Conservation (phyloP, 2,888 invertebrate genomes). For the Metacarcinus magister region DNA sequence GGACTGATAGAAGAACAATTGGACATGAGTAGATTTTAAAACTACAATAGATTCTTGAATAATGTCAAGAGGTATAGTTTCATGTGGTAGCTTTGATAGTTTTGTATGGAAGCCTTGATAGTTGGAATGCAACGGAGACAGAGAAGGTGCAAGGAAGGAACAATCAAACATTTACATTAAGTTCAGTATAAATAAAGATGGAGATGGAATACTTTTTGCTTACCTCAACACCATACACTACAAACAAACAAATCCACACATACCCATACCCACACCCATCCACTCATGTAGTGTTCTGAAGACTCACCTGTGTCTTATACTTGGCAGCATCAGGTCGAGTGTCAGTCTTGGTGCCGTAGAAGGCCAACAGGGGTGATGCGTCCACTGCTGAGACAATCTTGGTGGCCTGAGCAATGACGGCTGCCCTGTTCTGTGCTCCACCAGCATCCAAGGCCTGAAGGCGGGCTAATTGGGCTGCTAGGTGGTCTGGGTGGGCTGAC, state of each 20-base stretch:
- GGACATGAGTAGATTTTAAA: too few species aligned
- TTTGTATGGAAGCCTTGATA: too few species aligned
- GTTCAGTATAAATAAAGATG: too few species aligned
- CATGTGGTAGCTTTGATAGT: too few species aligned
- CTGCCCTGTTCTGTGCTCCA: slow-evolving; percentile 84
- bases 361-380: slow-evolving; percentile 91
- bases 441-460: slow-evolving; percentile 90
- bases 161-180: too few species aligned
- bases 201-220: too few species aligned
- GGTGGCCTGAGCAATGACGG: slow-evolving; percentile 88
- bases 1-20: neutral
- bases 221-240: neutral
- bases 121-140: too few species aligned
- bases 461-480: slow-evolving; percentile 91
- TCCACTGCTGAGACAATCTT: slow-evolving; percentile 90
- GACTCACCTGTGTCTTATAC: slow-evolving; percentile 88
- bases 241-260: neutral
- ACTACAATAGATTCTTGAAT: too few species aligned
- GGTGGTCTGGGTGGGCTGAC: slow-evolving; percentile 90
- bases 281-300: neutral
- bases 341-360: slow-evolving; percentile 94
- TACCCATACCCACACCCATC: neutral
- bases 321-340: slow-evolving; percentile 92
- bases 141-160: too few species aligned
- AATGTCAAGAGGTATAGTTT: too few species aligned